These are phyloP conservation scores for Vulpes lagopus DNA, from an alignment of 2,113 vertebrate genomes.

Conservation along the genomic window DNA sequence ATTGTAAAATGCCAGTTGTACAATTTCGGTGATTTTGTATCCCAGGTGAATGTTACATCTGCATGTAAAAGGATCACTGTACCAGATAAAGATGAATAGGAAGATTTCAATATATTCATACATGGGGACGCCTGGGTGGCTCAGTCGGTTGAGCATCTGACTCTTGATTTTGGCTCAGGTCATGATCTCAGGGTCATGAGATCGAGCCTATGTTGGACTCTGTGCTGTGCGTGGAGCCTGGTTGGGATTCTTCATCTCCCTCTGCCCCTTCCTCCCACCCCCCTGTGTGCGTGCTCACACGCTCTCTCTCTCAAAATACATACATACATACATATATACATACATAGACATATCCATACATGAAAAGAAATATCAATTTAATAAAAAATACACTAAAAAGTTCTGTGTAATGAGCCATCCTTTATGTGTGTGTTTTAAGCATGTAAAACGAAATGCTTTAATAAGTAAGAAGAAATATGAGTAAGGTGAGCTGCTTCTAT, in stretches of 20 bases:
- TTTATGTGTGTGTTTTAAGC: background rate
- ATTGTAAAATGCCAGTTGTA: background rate
- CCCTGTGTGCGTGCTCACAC: fast-evolving
- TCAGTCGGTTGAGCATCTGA: background rate
- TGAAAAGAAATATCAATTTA: background rate
- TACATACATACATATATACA: background rate
- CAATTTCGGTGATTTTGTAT: background rate
- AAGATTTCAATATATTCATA: background rate
- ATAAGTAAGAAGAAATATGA: background rate
- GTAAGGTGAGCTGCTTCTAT: background rate
- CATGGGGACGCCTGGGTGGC: background rate
- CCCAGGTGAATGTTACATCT: background rate
- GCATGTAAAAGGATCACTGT: background rate
- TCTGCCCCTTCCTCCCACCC: background rate
- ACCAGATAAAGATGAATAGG: background rate
- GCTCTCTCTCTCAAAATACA: background rate
- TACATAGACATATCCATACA: background rate
- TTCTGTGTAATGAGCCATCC: background rate
- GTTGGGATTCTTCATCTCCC: background rate
- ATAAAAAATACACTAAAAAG: background rate
- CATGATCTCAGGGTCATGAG: background rate
- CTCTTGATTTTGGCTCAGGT: background rate
- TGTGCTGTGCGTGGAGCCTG: background rate
- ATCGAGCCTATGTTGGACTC: background rate
- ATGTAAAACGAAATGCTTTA: background rate